Evolutionary conservation across 2,888 invertebrate species (phyloP), one percentile per base, ranked within the genome.

Genomic region (Tuberolachnus salignus): DNA sequence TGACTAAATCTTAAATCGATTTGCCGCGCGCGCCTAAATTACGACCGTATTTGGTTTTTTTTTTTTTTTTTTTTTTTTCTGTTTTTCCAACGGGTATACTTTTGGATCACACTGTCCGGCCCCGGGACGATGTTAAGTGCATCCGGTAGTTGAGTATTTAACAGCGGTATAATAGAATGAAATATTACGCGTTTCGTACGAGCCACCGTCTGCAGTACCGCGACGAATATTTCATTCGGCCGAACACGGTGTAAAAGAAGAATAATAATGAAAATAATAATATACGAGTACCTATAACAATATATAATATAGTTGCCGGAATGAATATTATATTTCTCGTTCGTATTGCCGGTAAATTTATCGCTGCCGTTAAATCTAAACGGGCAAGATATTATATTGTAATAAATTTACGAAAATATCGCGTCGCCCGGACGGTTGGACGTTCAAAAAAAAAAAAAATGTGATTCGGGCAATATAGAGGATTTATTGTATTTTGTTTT

Each of bases 311-410:
- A 63, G 63, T 42, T n/a, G 42, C 14, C 8, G 42, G 63, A 23
- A 26, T 49, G 49, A 16, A 66, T 66, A 49, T 66, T 66, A 66
- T 66, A 49, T 66, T 66, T 49, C 42, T 19, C 49, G 11, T 23
- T 49, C 26, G 23, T n/a, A n/a, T n/a, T n/a, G n/a, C 49, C 23
- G n/a, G 46, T 23, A 23, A 26, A 66, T 66, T 66, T 66, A 66
- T 66, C 26, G 46, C 4, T 26, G n/a, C 66, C 49, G 49, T 66
- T 66, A 66, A 66, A 66, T 66, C 23, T 49, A 66, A 66, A 66
- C 34, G 49, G 49, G 49, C 26, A 26, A 66, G 16, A 66, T 66
- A 49, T 66, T 34, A 34, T 34, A 34, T 34, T 34, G 34, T 34
- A 34, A 34, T 34, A 34, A 49, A 26, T n/a, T 59, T 49, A 23